Conservation (phyloP, 2,797 vertebrate species). For the Sylvia borin region DNA sequence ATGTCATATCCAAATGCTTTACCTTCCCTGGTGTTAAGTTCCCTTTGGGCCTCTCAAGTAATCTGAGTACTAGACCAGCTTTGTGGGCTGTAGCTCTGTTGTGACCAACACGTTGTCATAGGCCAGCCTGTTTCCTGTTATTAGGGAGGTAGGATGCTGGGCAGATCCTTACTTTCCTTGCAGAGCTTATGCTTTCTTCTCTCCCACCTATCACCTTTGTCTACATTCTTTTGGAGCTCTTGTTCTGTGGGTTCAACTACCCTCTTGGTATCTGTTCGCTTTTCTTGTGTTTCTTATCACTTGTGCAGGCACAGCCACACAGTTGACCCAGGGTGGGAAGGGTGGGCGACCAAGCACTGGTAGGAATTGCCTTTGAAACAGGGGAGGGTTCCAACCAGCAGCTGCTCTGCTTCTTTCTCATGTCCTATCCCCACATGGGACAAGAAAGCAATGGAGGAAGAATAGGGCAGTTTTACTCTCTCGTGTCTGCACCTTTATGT, state of each 20-base stretch:
- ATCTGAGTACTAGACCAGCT: not conserved
- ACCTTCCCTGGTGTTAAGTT: not conserved
- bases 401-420: not conserved
- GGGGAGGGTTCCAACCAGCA: not conserved
- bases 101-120: not conserved
- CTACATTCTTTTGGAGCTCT: not conserved
- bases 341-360: not conserved
- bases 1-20: not conserved
- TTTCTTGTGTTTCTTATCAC: not conserved
- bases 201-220: not conserved
- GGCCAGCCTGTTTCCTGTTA: not conserved
- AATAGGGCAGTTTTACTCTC: not conserved
- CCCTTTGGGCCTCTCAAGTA: not conserved
- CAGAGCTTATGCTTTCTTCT: not conserved
- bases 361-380: not conserved
- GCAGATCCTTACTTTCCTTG: not conserved
- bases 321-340: not conserved
- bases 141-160: not conserved
- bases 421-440: not conserved
- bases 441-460: not conserved
- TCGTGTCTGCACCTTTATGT: rapidly evolving
- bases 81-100: not conserved
- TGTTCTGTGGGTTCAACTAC: not conserved
- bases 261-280: not conserved
- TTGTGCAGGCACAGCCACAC: not conserved